Evolutionary conservation across 2,888 invertebrate genomes (phyloP).

Genomic region (Plagiodera versicolora): DNA sequence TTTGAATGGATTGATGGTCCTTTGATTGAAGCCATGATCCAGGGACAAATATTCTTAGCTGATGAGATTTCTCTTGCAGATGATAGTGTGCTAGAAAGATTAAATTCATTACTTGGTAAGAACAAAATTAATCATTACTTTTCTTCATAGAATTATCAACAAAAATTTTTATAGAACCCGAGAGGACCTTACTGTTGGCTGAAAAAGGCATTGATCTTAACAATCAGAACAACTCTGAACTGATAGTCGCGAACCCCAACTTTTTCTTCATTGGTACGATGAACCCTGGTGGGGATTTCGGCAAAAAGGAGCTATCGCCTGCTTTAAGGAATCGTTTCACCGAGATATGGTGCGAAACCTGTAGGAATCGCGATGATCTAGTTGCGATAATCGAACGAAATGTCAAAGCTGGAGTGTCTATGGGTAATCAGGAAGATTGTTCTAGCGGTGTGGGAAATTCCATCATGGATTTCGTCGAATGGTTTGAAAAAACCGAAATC

Average conservation of each 20-base stretch:
- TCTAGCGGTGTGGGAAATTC: slow-evolving; percentile 65
- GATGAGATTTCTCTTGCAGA: slow-evolving; percentile 99
- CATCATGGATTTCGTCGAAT: slow-evolving; percentile 80
- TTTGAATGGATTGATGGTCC: slow-evolving; percentile 99
- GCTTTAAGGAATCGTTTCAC: slow-evolving; percentile 97
- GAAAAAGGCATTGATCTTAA: slow-evolving; percentile 79
- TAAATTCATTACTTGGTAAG: slow-evolving; percentile 86
- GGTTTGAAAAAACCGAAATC: slow-evolving; percentile 70
- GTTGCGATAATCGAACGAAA: slow-evolving; percentile 81
- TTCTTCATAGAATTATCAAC: background rate
- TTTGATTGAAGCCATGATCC: slow-evolving; percentile 85
- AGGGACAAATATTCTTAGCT: slow-evolving; percentile 86
- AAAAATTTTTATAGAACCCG: slow-evolving; percentile 68
- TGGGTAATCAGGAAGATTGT: slow-evolving; percentile 59
- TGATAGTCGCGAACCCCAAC: slow-evolving; percentile 67
- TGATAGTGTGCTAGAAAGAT: slow-evolving; percentile 94
- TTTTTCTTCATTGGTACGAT: slow-evolving; percentile 97
- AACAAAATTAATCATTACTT: slow-evolving; percentile 11
- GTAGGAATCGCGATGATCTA: slow-evolving; percentile 72
- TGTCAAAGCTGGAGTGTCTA: slow-evolving; percentile 60
- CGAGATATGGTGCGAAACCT: slow-evolving; percentile 95
- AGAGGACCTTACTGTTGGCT: slow-evolving; percentile 84
- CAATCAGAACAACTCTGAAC: slow-evolving; percentile 57
- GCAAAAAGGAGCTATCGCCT: slow-evolving; percentile 98
- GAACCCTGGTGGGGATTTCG: slow-evolving; percentile 99